phyloP scores from a whole-genome alignment of 2,888 invertebrate species.

The Argyresthia goedartella region DNA sequence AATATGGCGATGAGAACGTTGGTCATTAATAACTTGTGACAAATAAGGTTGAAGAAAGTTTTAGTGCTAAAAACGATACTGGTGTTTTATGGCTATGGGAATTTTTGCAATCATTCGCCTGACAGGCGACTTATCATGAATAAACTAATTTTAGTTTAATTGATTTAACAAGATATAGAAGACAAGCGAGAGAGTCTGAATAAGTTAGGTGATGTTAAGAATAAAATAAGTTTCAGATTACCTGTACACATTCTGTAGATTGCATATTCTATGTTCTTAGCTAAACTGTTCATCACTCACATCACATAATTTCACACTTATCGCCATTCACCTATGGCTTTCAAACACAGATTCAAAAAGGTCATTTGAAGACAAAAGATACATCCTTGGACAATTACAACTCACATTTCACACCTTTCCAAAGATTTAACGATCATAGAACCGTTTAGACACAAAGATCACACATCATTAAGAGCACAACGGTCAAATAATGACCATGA shows the following conservation, averaged over 20 bases:
- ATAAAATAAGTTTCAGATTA: too few species aligned
- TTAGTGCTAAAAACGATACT: slow-evolving; percentile 8
- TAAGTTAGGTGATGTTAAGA: too few species aligned
- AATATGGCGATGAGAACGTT: slow-evolving; percentile 44
- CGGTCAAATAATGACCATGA: slow-evolving; percentile 71
- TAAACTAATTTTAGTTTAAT: neutral
- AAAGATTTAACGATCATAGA: slow-evolving; percentile 53
- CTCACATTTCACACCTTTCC: slow-evolving; percentile 61
- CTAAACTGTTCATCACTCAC: neutral
- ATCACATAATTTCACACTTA: neutral
- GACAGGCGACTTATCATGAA: neutral
- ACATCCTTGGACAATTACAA: slow-evolving; percentile 49
- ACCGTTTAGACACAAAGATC: slow-evolving; percentile 35
- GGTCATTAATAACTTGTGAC: slow-evolving; percentile 43
- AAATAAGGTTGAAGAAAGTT: slow-evolving; percentile 17
- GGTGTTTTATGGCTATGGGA: slow-evolving; percentile 7
- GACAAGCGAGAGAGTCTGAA: neutral
- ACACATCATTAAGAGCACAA: slow-evolving; percentile 62
- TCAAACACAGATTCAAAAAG: neutral
- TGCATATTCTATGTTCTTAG: too few species aligned
- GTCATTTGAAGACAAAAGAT: slow-evolving; percentile 18
- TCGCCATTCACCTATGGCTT: too few species aligned
- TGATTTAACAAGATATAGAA: neutral
- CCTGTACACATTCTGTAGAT: too few species aligned
- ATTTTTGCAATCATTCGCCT: slow-evolving; percentile 6